Evolutionary conservation across 2,113 vertebrate species (phyloP).

Genomic region (Eudyptes chrysolophus): DNA sequence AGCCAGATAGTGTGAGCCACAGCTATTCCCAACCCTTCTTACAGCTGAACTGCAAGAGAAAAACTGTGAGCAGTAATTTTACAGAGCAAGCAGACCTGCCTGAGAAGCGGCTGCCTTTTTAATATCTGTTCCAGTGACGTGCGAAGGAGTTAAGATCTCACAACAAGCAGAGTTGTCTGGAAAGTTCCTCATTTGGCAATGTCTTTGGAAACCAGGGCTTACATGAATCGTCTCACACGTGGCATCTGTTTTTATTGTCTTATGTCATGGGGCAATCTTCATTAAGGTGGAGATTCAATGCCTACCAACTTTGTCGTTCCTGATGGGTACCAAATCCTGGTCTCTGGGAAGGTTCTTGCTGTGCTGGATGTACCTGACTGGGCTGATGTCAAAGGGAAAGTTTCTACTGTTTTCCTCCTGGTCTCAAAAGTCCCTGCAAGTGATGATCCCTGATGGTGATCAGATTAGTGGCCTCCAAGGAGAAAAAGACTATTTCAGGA

Average conservation of each 20-base stretch:
- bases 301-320: neutral
- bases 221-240: neutral
- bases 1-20: neutral
- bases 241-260: neutral
- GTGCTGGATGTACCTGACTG: neutral
- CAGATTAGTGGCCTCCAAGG: neutral
- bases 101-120: neutral
- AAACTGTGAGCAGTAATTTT: neutral
- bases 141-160: neutral
- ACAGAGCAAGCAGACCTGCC: neutral
- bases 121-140: neutral
- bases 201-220: neutral
- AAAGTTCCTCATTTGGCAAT: neutral
- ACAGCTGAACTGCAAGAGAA: neutral
- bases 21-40: neutral
- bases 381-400: neutral
- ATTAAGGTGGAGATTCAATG: neutral
- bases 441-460: neutral
- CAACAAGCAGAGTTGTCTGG: neutral
- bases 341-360: neutral
- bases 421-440: neutral
- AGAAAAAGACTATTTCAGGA: constrained; percentile 12
- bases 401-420: neutral
- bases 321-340: neutral
- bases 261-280: neutral